These are phyloP conservation scores for Anolis sagrei DNA, from an alignment of 2,113 vertebrate genomes.

Conservation along the genomic window DNA sequence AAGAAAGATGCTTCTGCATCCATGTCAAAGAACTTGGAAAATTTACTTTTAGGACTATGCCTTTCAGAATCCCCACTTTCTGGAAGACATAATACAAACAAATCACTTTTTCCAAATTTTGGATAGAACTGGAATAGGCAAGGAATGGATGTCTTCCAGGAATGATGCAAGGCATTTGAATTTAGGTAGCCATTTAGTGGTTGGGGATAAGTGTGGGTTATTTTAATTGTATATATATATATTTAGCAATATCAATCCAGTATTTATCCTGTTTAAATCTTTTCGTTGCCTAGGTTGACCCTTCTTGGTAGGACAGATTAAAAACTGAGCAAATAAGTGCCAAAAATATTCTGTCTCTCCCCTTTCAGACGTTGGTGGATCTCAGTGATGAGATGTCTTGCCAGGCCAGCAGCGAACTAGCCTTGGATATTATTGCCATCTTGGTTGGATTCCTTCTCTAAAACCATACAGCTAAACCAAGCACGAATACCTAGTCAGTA, in stretches of 20 bases:
- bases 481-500: too few species aligned
- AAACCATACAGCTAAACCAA: not conserved
- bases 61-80: too few species aligned
- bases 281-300: not conserved
- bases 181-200: slow-evolving; percentile 23
- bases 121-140: not conserved
- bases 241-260: not conserved
- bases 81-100: too few species aligned
- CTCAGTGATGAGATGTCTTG: too few species aligned
- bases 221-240: slow-evolving; percentile 9
- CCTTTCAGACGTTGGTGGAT: not conserved
- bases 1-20: not conserved
- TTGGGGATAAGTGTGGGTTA: slow-evolving; percentile 13
- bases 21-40: too few species aligned
- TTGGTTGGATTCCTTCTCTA: not conserved
- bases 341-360: not conserved
- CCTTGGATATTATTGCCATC: not conserved
- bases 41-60: too few species aligned
- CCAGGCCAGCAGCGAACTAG: not conserved
- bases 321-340: not conserved
- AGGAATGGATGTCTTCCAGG: not conserved
- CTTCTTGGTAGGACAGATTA: not conserved
- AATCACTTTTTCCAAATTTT: too few species aligned
- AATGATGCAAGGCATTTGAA: slow-evolving; percentile 1
- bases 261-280: slow-evolving; percentile 5